Evolutionary conservation across 1,140 invertebrate species (phyloP), one percentile per base, ranked within the genome.

Genomic region (Stratiolaelaps scimitus): DNA sequence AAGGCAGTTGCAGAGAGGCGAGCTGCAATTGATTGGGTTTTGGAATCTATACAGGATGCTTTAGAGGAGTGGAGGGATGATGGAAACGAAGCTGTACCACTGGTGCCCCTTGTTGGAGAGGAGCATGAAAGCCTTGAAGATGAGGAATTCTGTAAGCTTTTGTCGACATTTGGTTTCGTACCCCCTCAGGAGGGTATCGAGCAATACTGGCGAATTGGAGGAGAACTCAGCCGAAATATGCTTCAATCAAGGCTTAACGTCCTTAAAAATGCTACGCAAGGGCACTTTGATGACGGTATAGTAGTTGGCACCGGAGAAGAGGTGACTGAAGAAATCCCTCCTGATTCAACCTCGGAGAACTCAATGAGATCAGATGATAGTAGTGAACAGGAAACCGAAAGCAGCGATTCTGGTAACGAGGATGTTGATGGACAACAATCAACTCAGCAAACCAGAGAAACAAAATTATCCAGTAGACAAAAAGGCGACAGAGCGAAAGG

Each of bases 91-190:
- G 15, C 53, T 15, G 53, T 60, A 23, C 53, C 53, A 26, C 23
- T 60, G 15, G 53, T 60, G 15, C 53, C 53, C 1, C 23, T 60
- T 26, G 53, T 23, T 6, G 15, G 15, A 20, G 53, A 17, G 5
- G 53, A 60, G 34, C 53, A 60, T 34, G 53, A 60, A 60, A 60
- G 53, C 34, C 53, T 60, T 26, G 20, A 60, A 2, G 23, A 60
- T 10, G 20, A 60, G 2, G 53, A 60, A 26, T 60, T 60, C 34
- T 60, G 53, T 26, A 60, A 34, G 34, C 23, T 60, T 26, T 23
- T 60, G 53, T 60, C 53, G 20, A 60, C 53, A 19, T 23, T 60
- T 34, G 53, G 53, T 17, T 26, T 60, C 53, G 53, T 60, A 19
- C 53, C 53, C 4, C 53, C 53, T 17, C 53, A 60, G 34, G 53